These are phyloP conservation scores for Pseudocheirus occidentalis DNA, from an alignment of 2,797 vertebrate genomes.

Conservation along the genomic window DNA sequence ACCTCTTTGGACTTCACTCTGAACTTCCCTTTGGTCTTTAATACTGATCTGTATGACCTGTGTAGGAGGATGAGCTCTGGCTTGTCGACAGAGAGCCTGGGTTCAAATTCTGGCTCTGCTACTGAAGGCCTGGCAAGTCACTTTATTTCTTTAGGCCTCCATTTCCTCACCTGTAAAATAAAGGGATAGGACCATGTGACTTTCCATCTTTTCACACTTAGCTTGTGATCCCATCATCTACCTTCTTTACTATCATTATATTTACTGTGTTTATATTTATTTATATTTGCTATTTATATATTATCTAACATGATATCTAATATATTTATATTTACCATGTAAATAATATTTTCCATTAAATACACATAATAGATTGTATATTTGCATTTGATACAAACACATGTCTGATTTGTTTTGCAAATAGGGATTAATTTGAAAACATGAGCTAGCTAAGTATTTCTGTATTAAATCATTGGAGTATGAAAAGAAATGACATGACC, in stretches of 20 bases:
- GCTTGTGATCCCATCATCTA: not conserved
- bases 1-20: not conserved
- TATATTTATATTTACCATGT: no score
- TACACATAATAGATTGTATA: not conserved
- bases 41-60: fast-evolving
- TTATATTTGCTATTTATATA: no score
- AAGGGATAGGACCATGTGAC: not conserved
- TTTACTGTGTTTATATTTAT: no score
- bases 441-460: not conserved
- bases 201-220: not conserved
- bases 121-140: fast-evolving
- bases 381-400: not conserved
- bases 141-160: not conserved
- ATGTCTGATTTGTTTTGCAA: not conserved
- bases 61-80: not conserved
- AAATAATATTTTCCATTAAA: no score
- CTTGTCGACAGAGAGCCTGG: fast-evolving
- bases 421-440: not conserved
- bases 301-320: no score
- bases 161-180: not conserved
- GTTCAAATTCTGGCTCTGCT: not conserved
- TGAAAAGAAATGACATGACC: not conserved
- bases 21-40: not conserved
- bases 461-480: not conserved
- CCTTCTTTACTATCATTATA: not conserved